Evolutionary conservation across 2,113 vertebrate species (phyloP).

Genomic region (Haemorhous mexicanus): DNA sequence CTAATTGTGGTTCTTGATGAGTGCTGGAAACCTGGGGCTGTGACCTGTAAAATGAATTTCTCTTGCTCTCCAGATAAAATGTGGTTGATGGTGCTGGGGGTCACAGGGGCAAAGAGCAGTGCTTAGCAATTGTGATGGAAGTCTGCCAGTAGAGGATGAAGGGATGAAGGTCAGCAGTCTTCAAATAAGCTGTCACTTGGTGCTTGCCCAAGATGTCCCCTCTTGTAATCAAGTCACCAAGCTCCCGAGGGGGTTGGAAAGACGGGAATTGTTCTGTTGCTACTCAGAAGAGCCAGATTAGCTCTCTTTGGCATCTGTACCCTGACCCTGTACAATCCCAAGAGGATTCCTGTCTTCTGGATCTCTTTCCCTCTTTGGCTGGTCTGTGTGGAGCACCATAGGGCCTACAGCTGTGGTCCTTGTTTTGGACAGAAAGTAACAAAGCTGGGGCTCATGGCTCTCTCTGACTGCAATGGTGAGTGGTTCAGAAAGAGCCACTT

Average conservation of each 20-base stretch:
- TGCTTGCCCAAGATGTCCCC: neutral
- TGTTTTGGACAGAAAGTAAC: neutral
- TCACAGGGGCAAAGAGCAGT: neutral
- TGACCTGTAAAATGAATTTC: neutral
- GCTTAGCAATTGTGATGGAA: neutral
- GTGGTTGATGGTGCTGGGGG: neutral
- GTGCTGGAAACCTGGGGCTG: neutral
- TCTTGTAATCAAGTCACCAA: neutral
- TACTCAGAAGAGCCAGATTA: neutral
- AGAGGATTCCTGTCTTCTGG: neutral
- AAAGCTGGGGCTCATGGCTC: accelerated
- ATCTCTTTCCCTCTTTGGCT: neutral
- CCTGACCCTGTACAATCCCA: neutral
- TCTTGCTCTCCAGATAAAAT: neutral
- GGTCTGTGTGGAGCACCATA: neutral
- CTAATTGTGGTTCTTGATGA: neutral
- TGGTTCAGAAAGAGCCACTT: neutral
- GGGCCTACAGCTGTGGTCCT: neutral
- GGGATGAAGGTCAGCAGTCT: neutral
- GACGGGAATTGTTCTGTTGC: neutral
- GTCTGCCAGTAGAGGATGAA: neutral
- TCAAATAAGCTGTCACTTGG: neutral
- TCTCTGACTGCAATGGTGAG: neutral
- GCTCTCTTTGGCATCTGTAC: neutral
- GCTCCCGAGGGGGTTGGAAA: neutral